A percentile compares a stretch with the other conserved stretches of the same genome.
Evolutionary conservation across 2,888 invertebrate species (phyloP).

Genomic region (Acrocera orbiculus): DNA sequence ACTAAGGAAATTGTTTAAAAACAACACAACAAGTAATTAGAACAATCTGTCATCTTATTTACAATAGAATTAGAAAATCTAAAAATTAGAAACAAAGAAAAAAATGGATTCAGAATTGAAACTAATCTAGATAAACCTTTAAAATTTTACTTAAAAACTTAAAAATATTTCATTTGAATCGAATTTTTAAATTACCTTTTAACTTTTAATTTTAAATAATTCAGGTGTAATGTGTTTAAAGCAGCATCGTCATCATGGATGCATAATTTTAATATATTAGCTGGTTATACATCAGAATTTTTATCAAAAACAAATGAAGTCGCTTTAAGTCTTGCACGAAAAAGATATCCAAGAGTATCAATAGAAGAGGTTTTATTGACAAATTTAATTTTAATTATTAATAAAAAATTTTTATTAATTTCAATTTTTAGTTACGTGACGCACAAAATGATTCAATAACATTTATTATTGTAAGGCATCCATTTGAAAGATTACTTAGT

Average conservation of each 20-base stretch:
- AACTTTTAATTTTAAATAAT: conserved; percentile 12
- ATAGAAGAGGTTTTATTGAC: conserved; percentile 35
- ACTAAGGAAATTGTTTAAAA: no score
- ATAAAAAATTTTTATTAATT: conserved; percentile 6
- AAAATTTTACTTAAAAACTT: not conserved
- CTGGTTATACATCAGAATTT: conserved; percentile 62
- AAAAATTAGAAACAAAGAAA: no score
- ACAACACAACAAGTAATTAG: no score
- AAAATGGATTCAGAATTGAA: no score
- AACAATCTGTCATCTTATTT: no score
- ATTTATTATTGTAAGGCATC: conserved; percentile 67
- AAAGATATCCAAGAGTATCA: conserved; percentile 60
- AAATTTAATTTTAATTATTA: no score
- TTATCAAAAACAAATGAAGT: conserved; percentile 61
- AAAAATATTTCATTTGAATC: not conserved
- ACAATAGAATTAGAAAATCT: no score
- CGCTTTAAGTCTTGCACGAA: conserved; percentile 58
- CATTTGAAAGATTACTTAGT: conserved; percentile 60
- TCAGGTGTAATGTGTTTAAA: conserved; percentile 62
- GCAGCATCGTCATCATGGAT: conserved; percentile 84
- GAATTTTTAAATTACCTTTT: conserved; percentile 1
- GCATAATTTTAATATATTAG: conserved; percentile 76
- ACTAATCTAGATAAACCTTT: no score
- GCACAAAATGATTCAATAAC: conserved; percentile 61
- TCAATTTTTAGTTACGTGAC: conserved; percentile 38